These are phyloP conservation scores for Desmophyllum pertusum DNA, from an alignment of 92 coral and sea anemone genomes.

Conservation along the genomic window DNA sequence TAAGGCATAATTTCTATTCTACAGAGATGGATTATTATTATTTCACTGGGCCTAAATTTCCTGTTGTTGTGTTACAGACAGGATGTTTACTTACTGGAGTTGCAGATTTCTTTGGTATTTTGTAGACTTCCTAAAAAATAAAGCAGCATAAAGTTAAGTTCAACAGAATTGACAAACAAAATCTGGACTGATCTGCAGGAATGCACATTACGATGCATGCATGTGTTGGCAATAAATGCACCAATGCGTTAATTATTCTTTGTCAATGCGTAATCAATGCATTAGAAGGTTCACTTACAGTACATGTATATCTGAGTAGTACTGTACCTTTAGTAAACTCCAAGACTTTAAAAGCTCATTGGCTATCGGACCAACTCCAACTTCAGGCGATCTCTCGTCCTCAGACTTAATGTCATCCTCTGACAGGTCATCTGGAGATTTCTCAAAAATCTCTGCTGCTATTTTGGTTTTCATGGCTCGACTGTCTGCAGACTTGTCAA, in stretches of 20 bases:
- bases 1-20: not conserved
- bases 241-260: too few species aligned
- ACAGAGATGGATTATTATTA: not conserved
- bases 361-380: slow-evolving; percentile 75
- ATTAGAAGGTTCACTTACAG: too few species aligned
- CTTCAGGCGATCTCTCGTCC: slow-evolving; percentile 65
- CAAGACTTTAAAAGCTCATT: slow-evolving; percentile 86
- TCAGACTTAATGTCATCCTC: slow-evolving; percentile 86
- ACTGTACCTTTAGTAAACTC: slow-evolving; percentile 94
- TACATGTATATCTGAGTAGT: too few species aligned
- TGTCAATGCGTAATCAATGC: too few species aligned
- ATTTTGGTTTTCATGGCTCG: slow-evolving; percentile 27
- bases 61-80: not conserved
- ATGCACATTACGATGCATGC: too few species aligned
- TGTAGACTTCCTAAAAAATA: slow-evolving; percentile 70
- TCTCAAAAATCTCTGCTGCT: slow-evolving; percentile 55
- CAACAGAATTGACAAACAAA: not conserved
- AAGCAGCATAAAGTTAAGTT: not conserved
- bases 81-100: slow-evolving; percentile 61
- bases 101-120: slow-evolving; percentile 75
- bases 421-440: slow-evolving; percentile 87
- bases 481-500: slow-evolving; percentile 26
- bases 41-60: not conserved
- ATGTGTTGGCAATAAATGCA: too few species aligned
- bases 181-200: too few species aligned